Base-by-base conservation (phyloP, 2,797 vertebrate species). In the Eidolon dupreanum region DNA sequence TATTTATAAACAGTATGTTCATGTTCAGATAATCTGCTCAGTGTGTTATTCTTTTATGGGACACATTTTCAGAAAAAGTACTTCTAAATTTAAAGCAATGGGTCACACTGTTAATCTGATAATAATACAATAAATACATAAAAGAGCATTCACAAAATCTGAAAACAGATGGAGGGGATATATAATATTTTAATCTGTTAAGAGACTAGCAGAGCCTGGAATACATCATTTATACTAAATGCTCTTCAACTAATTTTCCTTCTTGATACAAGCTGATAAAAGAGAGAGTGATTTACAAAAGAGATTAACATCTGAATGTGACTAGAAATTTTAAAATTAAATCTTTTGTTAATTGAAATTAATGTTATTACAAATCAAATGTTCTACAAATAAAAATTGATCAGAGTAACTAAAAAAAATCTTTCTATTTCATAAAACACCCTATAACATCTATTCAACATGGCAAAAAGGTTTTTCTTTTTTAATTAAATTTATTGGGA, bases 81-180 rank as follows among this genome's bases (percentile, higher is more conserved):
- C 36, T 88, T 92, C 9, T 70, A 92, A 91, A 91, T 86, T 89
- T 86, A 87, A 96, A 96, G n/a, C n/a, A 79, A 82, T 22, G 31
- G 6, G 8, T 71, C n/a, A 26, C 70, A 33, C 8, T 79, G 28
- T 88, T 93, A 89, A 85, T 57, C 75, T 82, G 65, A 51, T 36
- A 90, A 33, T 57, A 81, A 12, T 68, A 84, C 2, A 94, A 38
- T 63, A 70, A 66, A 87, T n/a, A 89, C 6, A 36, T 49, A 79
- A 65, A 19, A 65, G 51, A 65, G 22, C 79, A 31, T 61, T 38
- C 19, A 88, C 15, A 73, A 75, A 90, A 38, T 75, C 59, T 73
- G 51, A 88, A 96, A 93, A 93, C 26, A 81, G 31, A 88, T 26
- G 31, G 43, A 61, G 3, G 6, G 5, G 8, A 57, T 36, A 70